Percentiles rank a stretch among this genome's conserved stretches.
These are phyloP conservation scores for Palaemon carinicauda DNA, from an alignment of 1,140 invertebrate species.

Conservation along the genomic window DNA sequence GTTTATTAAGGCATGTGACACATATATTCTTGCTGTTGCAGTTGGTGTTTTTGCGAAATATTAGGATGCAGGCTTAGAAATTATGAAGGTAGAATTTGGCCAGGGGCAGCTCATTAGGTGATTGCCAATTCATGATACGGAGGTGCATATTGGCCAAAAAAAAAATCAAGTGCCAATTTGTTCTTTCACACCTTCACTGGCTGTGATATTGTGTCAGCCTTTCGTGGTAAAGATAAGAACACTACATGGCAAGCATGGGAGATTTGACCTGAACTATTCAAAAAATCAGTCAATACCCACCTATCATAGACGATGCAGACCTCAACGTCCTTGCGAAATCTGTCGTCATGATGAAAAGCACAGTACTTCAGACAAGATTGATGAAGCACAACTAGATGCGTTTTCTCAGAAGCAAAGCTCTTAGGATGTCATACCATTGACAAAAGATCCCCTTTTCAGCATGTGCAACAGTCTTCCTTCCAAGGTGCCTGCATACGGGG, in stretches of 20 bases:
- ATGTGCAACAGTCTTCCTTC: too few relatives aligned
- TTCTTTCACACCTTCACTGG: neutral
- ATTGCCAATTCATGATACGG: neutral
- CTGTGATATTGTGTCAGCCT: neutral
- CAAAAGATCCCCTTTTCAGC: neutral
- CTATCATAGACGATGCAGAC: too few relatives aligned
- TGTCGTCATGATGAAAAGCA: neutral
- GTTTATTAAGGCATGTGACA: neutral
- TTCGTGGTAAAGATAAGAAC: neutral
- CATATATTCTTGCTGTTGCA: conserved; percentile 4
- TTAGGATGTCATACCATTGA: neutral
- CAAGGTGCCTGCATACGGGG: neutral
- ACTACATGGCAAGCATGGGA: neutral
- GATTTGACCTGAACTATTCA: neutral
- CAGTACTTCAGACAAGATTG: neutral
- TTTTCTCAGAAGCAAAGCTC: neutral
- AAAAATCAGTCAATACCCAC: too few relatives aligned
- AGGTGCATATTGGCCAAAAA: neutral
- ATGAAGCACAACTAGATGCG: neutral
- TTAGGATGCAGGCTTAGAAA: conserved; percentile 1
- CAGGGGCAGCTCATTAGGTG: neutral
- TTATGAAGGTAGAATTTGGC: neutral
- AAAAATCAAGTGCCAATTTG: neutral
- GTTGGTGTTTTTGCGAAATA: neutral
- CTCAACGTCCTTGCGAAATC: neutral